A percentile compares a stretch with the other conserved stretches of the same genome.
These are phyloP conservation scores for Anoncus sp. DNA, from an alignment of 2,888 invertebrate genomes.

Conservation along the genomic window DNA sequence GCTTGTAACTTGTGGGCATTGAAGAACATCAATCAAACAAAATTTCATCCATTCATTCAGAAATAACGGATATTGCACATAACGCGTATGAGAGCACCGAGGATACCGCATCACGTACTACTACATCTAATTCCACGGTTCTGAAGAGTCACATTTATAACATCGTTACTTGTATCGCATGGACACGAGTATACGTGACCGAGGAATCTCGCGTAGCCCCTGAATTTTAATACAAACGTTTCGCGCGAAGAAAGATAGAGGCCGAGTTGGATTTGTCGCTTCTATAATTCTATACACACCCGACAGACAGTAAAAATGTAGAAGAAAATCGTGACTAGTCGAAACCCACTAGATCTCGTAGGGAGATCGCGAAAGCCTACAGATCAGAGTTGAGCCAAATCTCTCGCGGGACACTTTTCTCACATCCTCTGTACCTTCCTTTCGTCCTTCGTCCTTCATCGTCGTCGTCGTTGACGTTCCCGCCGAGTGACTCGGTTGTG, in stretches of 20 bases:
- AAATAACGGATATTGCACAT: too few relatives aligned
- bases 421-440: constrained; percentile 10
- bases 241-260: constrained; percentile 7
- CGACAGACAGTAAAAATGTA: constrained; percentile 15
- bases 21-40: too few relatives aligned
- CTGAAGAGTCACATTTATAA: not conserved
- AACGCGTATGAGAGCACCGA: too few relatives aligned
- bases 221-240: constrained; percentile 26
- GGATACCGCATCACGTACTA: too few relatives aligned
- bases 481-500: not conserved
- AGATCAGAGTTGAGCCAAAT: constrained; percentile 20
- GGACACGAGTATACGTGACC: not conserved
- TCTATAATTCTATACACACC: not conserved
- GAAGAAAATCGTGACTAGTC: constrained; percentile 11
- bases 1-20: too few relatives aligned
- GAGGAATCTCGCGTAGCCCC: not conserved
- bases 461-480: constrained; percentile 5
- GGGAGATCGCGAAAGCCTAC: constrained; percentile 11
- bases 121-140: too few relatives aligned
- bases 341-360: constrained; percentile 10
- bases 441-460: not conserved
- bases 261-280: constrained; percentile 8
- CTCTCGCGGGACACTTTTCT: constrained; percentile 42
- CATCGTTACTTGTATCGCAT: not conserved
- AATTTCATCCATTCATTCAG: too few relatives aligned